Base-by-base conservation (phyloP, 2,113 vertebrate species). In the Crypturellus undulatus region DNA sequence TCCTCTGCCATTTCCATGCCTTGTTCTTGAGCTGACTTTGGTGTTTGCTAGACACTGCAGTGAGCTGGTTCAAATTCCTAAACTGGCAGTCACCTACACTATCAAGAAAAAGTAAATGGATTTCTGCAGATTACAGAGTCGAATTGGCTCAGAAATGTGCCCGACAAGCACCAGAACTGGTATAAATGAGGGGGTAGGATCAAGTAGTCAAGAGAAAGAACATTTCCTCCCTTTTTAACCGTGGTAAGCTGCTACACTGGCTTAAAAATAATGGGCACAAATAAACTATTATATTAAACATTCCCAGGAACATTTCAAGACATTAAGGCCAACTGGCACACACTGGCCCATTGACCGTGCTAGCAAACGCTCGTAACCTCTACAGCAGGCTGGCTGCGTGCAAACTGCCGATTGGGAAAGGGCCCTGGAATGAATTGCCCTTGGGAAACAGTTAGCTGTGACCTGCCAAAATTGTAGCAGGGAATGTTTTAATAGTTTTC, bases 251-350 rank as follows among this genome's bases (percentile, higher is more conserved):
- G 49, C 49, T 92, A 70, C 14, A 28, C 22, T 83, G 49, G 7
- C 64, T 90, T 59, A 78, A 69, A 94, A 90, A 73, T 71, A 70
- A 59, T 19, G 21, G 84, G 21, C 42, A 89, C 65, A 92, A 92
- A 93, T 83, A 92, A 93, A 88, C 34, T 42, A 40, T 60, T 80
- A 71, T 84, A 88, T 93, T 92, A 90, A 93, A 82, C 63, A 79
- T 90, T 91, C 75, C 67, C 84, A 89, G 81, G 59, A 96, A 96
- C 71, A 72, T 95, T 96, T 93, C 72, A 36, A 85, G 82, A 83
- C 88, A 94, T 51, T 93, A 79, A 93, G 64, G 77, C 79, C 64
- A 90, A 94, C 72, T 96, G 90, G 88, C 45, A 90, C 51, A 88
- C 40, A 90, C 56, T 86, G 76, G 88, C 42, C 76, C 72, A 86